Evolutionary conservation across 2,888 invertebrate species (phyloP).

Genomic region (Bombylius major): DNA sequence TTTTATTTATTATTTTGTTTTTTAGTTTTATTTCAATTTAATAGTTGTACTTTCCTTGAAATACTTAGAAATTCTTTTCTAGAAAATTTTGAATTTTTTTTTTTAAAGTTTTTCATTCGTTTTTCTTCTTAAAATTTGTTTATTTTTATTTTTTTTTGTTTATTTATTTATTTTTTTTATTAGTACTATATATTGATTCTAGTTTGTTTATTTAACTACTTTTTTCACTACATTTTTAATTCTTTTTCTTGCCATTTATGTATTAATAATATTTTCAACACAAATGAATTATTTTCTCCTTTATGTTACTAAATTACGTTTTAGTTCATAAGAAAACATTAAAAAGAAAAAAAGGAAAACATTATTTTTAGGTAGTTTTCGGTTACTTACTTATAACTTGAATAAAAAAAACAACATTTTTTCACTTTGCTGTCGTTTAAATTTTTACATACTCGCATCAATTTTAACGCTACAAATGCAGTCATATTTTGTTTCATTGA

Average conservation of each 20-base stretch:
- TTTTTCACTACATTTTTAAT: background rate
- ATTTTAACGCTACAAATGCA: too few relatives aligned
- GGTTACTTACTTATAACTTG: too few relatives aligned
- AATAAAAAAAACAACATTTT: too few relatives aligned
- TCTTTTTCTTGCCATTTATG: constrained; percentile 11
- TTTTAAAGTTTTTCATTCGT: constrained; percentile 1
- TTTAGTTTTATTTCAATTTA: constrained; percentile 13
- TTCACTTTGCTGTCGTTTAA: too few relatives aligned
- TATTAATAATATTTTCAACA: constrained; percentile 12
- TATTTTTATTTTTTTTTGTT: constrained; percentile 1
- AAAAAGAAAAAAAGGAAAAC: too few relatives aligned
- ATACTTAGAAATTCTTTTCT: too few relatives aligned
- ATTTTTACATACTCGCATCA: too few relatives aligned
- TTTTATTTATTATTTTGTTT: constrained; percentile 25
- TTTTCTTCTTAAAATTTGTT: constrained; percentile 1
- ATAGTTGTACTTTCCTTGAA: background rate
- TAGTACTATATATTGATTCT: too few relatives aligned
- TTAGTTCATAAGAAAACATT: background rate
- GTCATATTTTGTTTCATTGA: too few relatives aligned
- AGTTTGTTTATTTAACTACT: too few relatives aligned
- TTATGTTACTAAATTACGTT: background rate
- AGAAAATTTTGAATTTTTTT: constrained; percentile 4
- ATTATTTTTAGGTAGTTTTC: too few relatives aligned
- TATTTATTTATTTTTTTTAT: background rate
- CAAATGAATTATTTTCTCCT: constrained; percentile 3